Evolutionary conservation across 2,113 vertebrate genomes (phyloP).

Genomic region (Furnarius figulus): DNA sequence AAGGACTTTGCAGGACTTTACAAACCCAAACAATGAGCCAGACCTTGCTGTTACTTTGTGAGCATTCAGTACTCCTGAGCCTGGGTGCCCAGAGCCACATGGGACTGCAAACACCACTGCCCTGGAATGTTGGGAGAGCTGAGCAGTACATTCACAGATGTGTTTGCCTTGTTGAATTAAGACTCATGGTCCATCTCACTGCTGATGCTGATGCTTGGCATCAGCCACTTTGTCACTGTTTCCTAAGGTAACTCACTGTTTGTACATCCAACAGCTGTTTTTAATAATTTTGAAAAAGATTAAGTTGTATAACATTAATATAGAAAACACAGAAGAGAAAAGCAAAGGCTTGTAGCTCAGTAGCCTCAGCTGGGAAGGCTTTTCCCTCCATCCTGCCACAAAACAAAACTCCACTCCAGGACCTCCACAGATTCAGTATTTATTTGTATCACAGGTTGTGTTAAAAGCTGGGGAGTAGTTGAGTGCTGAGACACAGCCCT

Average conservation of each 20-base stretch:
- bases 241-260: background rate
- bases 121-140: background rate
- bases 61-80: background rate
- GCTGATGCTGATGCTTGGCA: background rate
- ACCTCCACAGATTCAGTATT: background rate
- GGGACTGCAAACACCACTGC: background rate
- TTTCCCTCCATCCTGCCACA: background rate
- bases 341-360: background rate
- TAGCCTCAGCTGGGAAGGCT: background rate
- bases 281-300: background rate
- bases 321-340: background rate
- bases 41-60: background rate
- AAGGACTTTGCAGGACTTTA: background rate
- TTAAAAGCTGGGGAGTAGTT: background rate
- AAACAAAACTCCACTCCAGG: background rate
- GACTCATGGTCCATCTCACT: background rate
- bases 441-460: background rate
- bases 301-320: fast-evolving
- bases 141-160: background rate
- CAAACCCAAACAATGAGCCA: background rate
- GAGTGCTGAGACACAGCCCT: background rate
- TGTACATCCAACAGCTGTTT: background rate
- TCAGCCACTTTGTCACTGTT: background rate
- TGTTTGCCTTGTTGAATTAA: fast-evolving
- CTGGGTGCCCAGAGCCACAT: background rate